Evolutionary conservation across 2,113 vertebrate species (phyloP).

Genomic region (Ascaphus truei): DNA sequence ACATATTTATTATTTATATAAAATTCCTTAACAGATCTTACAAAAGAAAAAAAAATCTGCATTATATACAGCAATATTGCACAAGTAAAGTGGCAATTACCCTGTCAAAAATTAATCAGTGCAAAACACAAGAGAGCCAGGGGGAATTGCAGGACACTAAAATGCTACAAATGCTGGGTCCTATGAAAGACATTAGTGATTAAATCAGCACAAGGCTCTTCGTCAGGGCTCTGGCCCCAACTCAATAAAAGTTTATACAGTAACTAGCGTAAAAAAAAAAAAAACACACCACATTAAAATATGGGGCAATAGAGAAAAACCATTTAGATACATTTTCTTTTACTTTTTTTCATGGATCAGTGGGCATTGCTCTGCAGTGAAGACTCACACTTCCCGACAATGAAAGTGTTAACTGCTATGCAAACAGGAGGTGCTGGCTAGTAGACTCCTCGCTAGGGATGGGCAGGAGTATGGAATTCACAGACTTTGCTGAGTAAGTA

Average conservation of each 20-base stretch:
- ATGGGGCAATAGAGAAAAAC: neutral
- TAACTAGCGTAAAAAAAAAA: too few species aligned
- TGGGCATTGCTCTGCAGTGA: too few species aligned
- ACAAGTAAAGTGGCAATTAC: constrained; percentile 82
- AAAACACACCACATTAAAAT: too few species aligned
- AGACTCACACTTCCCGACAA: too few species aligned
- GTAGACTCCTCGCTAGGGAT: too few species aligned
- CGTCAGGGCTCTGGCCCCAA: neutral
- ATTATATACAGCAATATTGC: constrained; percentile 88
- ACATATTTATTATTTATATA: constrained; percentile 79
- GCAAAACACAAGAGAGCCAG: constrained; percentile 78
- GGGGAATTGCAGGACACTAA: constrained; percentile 64
- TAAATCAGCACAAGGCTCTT: constrained; percentile 45
- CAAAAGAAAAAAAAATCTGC: constrained; percentile 71
- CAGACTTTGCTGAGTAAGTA: too few species aligned
- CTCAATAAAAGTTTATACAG: constrained; percentile 43
- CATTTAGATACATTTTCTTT: too few species aligned
- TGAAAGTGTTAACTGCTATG: too few species aligned
- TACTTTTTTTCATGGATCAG: too few species aligned
- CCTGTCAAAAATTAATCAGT: constrained; percentile 87
- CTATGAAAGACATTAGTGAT: constrained; percentile 59
- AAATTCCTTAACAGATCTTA: constrained; percentile 71
- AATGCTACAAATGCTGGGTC: constrained; percentile 93
- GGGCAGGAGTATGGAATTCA: too few species aligned
- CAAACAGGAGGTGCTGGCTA: too few species aligned